Evolutionary conservation across 2,113 vertebrate genomes (phyloP).

Genomic region (Dryoscopus gambensis): DNA sequence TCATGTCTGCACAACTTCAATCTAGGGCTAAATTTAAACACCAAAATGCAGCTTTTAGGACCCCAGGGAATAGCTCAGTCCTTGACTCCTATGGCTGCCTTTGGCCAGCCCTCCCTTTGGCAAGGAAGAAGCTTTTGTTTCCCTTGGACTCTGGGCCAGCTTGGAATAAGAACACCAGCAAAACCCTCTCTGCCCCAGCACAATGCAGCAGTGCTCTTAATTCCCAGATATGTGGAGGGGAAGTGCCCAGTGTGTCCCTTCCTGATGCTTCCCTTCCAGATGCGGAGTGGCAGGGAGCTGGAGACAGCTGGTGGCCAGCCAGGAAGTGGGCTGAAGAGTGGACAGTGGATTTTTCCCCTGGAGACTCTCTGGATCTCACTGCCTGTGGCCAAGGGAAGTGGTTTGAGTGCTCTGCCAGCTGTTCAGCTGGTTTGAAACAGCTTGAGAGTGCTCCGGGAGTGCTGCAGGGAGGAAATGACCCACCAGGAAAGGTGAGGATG

Average conservation of each 20-base stretch:
- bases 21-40: conserved; percentile 32
- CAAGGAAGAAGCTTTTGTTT: conserved; percentile 47
- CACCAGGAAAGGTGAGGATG: background rate
- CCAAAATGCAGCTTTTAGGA: background rate
- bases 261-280: conserved; percentile 32
- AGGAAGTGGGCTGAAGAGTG: background rate
- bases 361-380: conserved; percentile 8
- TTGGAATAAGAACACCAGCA: background rate
- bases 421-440: background rate
- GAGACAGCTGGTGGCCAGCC: background rate
- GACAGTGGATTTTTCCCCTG: conserved; percentile 29
- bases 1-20: background rate
- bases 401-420: background rate
- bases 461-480: background rate
- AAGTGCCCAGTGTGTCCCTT: background rate
- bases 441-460: background rate
- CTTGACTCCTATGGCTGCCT: background rate
- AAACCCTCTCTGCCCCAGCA: background rate
- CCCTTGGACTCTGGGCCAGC: background rate
- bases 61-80: background rate
- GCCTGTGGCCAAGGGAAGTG: background rate
- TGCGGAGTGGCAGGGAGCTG: background rate
- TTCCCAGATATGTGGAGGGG: background rate
- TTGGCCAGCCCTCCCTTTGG: conserved; percentile 27
- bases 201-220: background rate